A percentile compares a stretch with the other conserved stretches of the same genome.
Conservation (phyloP, 30 jellyfish, hydroid and myxozoan genomes). For the Mastigias papua region DNA sequence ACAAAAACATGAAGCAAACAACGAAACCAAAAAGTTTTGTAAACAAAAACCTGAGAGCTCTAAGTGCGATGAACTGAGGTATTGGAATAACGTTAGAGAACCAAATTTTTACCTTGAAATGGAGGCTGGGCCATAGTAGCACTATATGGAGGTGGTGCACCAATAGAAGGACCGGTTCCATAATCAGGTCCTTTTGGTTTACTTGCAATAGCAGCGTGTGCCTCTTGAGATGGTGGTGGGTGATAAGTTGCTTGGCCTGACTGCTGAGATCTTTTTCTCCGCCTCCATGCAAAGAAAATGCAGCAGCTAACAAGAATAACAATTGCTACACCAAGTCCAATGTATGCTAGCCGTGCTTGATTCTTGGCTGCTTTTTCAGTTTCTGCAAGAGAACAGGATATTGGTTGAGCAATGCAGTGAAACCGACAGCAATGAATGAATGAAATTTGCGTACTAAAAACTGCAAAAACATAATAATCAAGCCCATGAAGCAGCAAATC, state of each 20-base stretch:
- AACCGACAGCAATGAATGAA: no score
- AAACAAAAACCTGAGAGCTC: no score
- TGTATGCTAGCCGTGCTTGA: constrained; percentile 1
- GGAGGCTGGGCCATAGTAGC: constrained; percentile 45
- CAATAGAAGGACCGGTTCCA: constrained; percentile 43
- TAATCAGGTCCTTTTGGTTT: constrained; percentile 7
- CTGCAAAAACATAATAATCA: no score
- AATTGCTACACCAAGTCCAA: constrained; percentile 43
- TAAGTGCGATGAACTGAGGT: no score
- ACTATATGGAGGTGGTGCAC: constrained; percentile 59
- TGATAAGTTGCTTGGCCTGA: constrained; percentile 21
- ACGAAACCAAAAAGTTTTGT: no score
- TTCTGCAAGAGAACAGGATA: not conserved
- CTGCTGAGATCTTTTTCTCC: constrained; percentile 26
- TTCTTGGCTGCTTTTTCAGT: constrained; percentile 38
- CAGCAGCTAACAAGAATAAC: constrained; percentile 49
- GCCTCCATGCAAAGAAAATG: constrained; percentile 43
- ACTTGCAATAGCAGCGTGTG: not conserved
- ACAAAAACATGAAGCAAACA: no score
- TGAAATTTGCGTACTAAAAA: no score
- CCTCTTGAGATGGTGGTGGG: constrained; percentile 44
- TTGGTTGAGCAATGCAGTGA: not conserved
- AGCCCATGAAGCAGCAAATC: no score
- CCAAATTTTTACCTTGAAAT: constrained; percentile 33
- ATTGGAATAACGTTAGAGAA: not conserved